phyloP scores from a whole-genome alignment of 1,140 invertebrate species.

The Leucophenga varia region DNA sequence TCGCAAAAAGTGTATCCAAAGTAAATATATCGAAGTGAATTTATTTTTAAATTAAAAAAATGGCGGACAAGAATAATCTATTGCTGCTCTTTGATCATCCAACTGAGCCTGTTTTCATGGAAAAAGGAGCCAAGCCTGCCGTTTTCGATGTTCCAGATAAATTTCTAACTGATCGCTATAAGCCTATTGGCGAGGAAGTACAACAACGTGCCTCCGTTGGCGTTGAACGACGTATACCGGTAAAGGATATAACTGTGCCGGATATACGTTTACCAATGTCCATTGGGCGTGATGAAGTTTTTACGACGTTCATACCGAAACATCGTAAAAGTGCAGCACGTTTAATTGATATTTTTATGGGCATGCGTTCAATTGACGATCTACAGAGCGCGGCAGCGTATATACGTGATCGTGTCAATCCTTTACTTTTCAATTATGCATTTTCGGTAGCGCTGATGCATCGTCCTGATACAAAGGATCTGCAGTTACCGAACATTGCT shows the following conservation, averaged over 20 bases:
- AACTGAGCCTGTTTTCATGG: conserved; percentile 71
- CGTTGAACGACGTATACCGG: conserved; percentile 60
- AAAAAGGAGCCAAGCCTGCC: conserved; percentile 63
- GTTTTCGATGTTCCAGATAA: conserved; percentile 66
- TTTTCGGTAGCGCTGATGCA: conserved; percentile 74
- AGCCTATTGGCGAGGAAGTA: conserved; percentile 58
- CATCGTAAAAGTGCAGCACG: conserved; percentile 69
- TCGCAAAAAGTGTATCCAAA: too few relatives aligned
- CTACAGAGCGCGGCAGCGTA: conserved; percentile 70
- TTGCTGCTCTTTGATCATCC: conserved; percentile 73
- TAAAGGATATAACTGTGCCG: conserved; percentile 68
- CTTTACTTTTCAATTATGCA: conserved; percentile 76
- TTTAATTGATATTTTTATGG: conserved; percentile 74
- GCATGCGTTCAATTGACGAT: conserved; percentile 70
- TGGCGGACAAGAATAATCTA: conserved; percentile 57
- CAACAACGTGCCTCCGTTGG: conserved; percentile 64
- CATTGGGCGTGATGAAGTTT: conserved; percentile 67
- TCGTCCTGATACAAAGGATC: conserved; percentile 71
- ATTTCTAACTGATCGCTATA: conserved; percentile 66
- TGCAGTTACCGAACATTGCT: conserved; percentile 69
- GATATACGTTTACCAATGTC: conserved; percentile 67
- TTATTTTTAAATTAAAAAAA: too few relatives aligned
- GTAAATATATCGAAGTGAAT: too few relatives aligned
- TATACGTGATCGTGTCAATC: conserved; percentile 73
- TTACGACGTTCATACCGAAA: conserved; percentile 74